phyloP scores from a whole-genome alignment of 2,797 vertebrate genomes.

The Neostethus bicornis region DNA sequence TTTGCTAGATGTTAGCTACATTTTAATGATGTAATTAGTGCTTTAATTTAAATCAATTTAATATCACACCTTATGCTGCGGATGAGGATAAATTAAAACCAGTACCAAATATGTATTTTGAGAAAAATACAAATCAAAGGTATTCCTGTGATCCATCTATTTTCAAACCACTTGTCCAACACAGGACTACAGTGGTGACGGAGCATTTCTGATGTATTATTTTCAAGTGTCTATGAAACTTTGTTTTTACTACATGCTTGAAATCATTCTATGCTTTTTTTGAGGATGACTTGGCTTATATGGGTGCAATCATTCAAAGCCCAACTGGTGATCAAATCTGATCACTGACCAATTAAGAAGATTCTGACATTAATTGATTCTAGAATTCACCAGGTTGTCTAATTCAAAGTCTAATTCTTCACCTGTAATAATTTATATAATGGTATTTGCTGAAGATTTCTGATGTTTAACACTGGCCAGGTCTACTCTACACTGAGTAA shows the following conservation, averaged over 20 bases:
- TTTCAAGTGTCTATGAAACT: not conserved
- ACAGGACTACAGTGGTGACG: no score
- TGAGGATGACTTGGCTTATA: no score
- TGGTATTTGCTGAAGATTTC: not conserved
- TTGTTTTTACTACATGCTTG: no score
- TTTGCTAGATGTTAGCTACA: no score
- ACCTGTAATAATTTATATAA: not conserved
- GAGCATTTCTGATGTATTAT: not conserved
- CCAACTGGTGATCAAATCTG: slow-evolving; percentile 13
- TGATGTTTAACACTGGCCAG: not conserved
- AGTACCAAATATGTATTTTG: not conserved
- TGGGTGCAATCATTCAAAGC: no score
- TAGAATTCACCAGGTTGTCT: not conserved
- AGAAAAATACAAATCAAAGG: not conserved
- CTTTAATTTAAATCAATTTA: not conserved
- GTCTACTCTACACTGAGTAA: not conserved
- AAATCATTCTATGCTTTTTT: no score
- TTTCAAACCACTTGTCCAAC: no score
- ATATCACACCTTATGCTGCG: not conserved
- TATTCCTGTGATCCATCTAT: not conserved
- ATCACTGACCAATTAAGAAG: no score
- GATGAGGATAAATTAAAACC: not conserved
- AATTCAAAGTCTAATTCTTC: not conserved
- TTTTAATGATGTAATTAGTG: not conserved
- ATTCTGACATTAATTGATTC: no score